These are phyloP conservation scores for Agrochola lota DNA, from an alignment of 2,888 invertebrate species.

Conservation along the genomic window DNA sequence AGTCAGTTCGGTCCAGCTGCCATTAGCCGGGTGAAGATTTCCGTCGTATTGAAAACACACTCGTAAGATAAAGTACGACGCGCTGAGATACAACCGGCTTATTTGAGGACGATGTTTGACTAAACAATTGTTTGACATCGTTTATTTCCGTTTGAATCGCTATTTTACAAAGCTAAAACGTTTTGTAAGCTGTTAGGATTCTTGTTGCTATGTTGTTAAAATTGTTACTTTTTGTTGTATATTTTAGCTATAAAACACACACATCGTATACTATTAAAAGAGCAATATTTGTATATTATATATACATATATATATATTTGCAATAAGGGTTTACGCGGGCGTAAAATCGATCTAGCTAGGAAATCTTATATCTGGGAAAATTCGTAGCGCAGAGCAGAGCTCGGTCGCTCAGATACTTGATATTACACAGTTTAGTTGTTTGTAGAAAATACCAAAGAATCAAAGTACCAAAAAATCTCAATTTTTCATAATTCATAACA, in stretches of 20 bases:
- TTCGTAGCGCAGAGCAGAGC: no score
- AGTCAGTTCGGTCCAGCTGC: conserved; percentile 64
- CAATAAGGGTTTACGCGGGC: no score
- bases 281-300: no score
- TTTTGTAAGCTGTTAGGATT: conserved; percentile 38
- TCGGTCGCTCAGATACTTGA: no score
- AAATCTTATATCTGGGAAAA: no score
- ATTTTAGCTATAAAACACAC: neutral
- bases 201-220: conserved; percentile 19
- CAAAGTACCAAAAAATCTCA: neutral
- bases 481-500: neutral
- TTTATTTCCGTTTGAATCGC: conserved; percentile 52
- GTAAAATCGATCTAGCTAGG: no score
- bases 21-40: conserved; percentile 68
- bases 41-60: conserved; percentile 56
- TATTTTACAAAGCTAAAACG: conserved; percentile 42
- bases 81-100: conserved; percentile 58
- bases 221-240: conserved; percentile 1
- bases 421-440: neutral
- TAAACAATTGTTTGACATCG: conserved; percentile 52
- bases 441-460: neutral
- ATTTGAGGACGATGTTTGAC: conserved; percentile 52
- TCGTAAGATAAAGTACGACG: conserved; percentile 45
- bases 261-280: no score
- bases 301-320: no score